These are phyloP conservation scores for Ailuropoda melanoleuca DNA, from an alignment of 2,113 vertebrate genomes.

Conservation along the genomic window DNA sequence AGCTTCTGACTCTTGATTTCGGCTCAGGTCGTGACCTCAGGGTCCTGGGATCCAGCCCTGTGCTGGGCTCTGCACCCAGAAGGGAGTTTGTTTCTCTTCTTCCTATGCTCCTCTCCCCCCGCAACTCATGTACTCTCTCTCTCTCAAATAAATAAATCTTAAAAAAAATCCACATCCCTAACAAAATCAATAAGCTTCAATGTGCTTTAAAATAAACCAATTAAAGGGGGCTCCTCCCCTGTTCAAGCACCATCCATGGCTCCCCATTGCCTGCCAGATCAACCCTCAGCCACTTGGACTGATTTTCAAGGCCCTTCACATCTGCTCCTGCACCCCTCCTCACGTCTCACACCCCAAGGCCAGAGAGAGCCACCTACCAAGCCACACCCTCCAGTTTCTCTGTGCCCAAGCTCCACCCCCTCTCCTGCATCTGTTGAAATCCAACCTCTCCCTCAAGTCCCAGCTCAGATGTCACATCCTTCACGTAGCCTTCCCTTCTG, in stretches of 20 bases:
- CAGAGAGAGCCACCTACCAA: slow-evolving; percentile 8
- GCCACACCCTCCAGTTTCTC: background rate
- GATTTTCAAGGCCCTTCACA: background rate
- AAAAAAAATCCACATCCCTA: background rate
- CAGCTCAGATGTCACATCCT: slow-evolving; percentile 65
- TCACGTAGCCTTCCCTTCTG: background rate
- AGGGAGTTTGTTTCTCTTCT: background rate
- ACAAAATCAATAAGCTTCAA: background rate
- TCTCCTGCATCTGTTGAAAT: slow-evolving; percentile 56
- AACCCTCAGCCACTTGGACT: background rate
- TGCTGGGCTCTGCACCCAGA: background rate
- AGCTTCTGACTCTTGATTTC: background rate
- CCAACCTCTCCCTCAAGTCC: slow-evolving; percentile 43
- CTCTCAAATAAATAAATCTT: background rate
- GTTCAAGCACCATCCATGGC: background rate
- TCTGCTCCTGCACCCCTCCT: background rate
- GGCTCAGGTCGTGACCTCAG: background rate
- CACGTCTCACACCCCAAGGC: background rate
- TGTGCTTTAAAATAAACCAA: background rate
- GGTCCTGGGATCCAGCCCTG: background rate
- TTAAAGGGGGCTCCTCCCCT: background rate
- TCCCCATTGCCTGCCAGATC: background rate
- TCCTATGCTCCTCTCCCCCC: background rate
- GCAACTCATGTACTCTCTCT: background rate
- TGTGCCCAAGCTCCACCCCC: background rate